Conservation (phyloP, 2,113 vertebrate species). For the Aviceda subcristata region DNA sequence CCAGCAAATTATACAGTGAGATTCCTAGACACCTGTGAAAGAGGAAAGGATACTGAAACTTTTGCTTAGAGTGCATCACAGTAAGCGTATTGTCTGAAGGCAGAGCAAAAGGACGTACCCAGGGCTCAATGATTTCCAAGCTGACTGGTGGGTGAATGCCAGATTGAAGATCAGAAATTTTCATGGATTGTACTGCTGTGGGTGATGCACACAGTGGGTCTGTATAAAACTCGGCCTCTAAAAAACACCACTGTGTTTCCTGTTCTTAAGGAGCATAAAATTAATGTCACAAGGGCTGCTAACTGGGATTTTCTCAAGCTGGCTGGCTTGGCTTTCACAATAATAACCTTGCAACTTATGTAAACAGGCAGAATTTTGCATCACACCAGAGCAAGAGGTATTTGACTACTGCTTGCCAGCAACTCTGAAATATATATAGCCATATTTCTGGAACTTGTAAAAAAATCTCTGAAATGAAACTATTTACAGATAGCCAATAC, state of each 20-base stretch:
- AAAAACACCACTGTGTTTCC: neutral
- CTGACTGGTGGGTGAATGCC: neutral
- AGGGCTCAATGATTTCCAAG: neutral
- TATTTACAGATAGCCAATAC: neutral
- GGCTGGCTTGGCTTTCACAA: neutral
- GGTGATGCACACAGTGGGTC: neutral
- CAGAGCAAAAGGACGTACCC: accelerated
- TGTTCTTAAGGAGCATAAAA: neutral
- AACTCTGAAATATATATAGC: neutral
- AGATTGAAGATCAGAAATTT: neutral
- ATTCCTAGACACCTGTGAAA: neutral
- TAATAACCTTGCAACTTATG: neutral
- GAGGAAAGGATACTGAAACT: neutral
- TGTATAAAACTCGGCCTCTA: neutral
- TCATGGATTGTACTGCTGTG: neutral
- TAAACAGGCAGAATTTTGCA: neutral
- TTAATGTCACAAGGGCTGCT: neutral
- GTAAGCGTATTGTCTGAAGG: neutral
- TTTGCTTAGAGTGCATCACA: neutral
- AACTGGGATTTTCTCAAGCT: neutral
- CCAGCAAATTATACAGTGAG: neutral
- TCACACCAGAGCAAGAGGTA: neutral
- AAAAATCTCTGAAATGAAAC: neutral
- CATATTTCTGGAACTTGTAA: neutral
- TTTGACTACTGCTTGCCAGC: neutral